Conservation (phyloP, 2,113 vertebrate genomes). For the Herpetotheres cachinnans region DNA sequence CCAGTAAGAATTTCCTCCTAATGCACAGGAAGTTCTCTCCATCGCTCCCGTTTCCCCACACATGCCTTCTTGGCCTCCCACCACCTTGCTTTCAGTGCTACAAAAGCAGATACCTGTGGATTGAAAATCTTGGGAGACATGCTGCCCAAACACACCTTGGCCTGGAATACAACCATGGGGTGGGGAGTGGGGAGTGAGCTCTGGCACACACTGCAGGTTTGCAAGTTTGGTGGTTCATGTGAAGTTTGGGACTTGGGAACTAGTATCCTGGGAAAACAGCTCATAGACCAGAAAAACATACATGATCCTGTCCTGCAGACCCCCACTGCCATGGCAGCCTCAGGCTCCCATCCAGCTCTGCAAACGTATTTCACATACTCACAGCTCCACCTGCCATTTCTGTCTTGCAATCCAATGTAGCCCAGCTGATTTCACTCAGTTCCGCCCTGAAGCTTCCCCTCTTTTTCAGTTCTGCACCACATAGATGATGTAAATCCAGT, state of each 20-base stretch:
- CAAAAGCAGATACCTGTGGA: not conserved
- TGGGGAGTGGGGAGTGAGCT: not conserved
- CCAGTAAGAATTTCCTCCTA: conserved; percentile 35
- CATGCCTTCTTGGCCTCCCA: not conserved
- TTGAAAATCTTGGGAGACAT: not conserved
- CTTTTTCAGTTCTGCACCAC: not conserved
- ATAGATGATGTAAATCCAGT: not conserved
- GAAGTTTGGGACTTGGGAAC: not conserved
- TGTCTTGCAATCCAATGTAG: not conserved
- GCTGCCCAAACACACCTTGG: not conserved
- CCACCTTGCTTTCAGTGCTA: not conserved
- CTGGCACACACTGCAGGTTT: not conserved
- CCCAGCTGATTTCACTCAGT: not conserved
- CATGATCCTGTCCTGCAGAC: not conserved
- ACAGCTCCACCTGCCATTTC: not conserved
- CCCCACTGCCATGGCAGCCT: not conserved
- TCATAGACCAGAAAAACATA: not conserved
- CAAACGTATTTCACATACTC: not conserved
- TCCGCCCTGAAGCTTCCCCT: not conserved
- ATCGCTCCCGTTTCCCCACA: not conserved
- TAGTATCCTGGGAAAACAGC: not conserved
- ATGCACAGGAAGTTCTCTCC: conserved; percentile 34
- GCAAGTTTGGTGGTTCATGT: not conserved
- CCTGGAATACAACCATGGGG: not conserved
- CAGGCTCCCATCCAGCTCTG: not conserved